Conservation (phyloP, 2,888 invertebrate species). For the Hypomecis punctinalis region DNA sequence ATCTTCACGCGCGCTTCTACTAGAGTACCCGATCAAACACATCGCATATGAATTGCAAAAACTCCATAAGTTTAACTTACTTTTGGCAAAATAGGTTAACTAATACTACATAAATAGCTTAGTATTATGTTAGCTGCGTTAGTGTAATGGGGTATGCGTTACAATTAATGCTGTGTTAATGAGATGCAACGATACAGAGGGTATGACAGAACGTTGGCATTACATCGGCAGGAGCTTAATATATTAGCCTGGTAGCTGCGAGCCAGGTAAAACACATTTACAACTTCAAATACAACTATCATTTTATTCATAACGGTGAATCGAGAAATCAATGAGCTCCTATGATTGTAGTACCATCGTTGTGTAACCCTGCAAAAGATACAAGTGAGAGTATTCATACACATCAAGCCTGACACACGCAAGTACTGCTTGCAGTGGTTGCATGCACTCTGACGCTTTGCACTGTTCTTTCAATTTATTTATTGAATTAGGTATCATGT, state of each 20-base stretch:
- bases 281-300: no score
- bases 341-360: no score
- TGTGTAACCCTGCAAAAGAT: neutral
- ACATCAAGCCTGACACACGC: conserved; percentile 14
- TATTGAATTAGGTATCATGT: no score
- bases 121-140: conserved; percentile 12
- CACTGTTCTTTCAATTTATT: no score
- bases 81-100: neutral
- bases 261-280: no score
- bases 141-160: conserved; percentile 26
- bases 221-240: no score
- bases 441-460: conserved; percentile 18
- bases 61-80: neutral
- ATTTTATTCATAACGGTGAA: no score
- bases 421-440: conserved; percentile 10
- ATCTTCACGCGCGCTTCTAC: no score
- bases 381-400: conserved; percentile 8
- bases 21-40: neutral
- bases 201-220: no score
- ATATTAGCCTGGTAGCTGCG: no score
- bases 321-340: no score
- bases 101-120: conserved; percentile 7
- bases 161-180: conserved; percentile 24
- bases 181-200: conserved; percentile 17
- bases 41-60: neutral